Conservation (phyloP, 1,140 invertebrate genomes). For the Aphidius gifuensis region DNA sequence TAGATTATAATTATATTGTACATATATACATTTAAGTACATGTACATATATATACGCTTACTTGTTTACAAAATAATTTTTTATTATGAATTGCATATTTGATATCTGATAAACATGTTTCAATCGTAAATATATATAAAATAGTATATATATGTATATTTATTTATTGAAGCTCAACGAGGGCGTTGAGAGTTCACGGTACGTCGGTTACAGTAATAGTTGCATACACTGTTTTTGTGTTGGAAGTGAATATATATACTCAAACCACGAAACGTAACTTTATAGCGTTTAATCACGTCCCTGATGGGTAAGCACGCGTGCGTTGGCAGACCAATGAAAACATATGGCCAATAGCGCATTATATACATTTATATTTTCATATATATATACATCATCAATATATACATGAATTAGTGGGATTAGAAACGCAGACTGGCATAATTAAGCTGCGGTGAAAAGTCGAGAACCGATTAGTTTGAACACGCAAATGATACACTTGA, state of each 20-base stretch:
- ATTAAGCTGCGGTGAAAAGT: conserved; percentile 23
- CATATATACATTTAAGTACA: too few species aligned
- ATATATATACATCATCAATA: too few species aligned
- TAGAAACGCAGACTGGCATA: conserved; percentile 20
- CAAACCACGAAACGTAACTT: conserved; percentile 15
- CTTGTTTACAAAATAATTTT: too few species aligned
- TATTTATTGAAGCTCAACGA: conserved; percentile 10
- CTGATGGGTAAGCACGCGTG: conserved; percentile 1
- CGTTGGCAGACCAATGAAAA: conserved; percentile 20
- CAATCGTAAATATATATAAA: too few species aligned
- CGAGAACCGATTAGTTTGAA: conserved; percentile 22
- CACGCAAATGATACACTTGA: not conserved
- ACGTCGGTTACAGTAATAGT: conserved; percentile 23
- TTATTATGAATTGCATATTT: too few species aligned
- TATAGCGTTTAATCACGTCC: conserved; percentile 27
- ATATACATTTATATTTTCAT: too few species aligned
- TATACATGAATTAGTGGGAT: conserved; percentile 15
- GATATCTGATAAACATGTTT: too few species aligned
- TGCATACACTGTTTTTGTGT: conserved; percentile 1
- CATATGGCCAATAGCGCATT: not conserved
- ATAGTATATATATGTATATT: too few species aligned
- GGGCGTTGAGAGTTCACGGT: conserved; percentile 21
- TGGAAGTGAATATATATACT: too few species aligned
- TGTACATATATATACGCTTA: too few species aligned
- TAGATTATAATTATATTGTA: too few species aligned